Evolutionary conservation across 2,888 invertebrate genomes (phyloP), one percentile per base, ranked within the genome.

Genomic region (Eristalis arbustorum): DNA sequence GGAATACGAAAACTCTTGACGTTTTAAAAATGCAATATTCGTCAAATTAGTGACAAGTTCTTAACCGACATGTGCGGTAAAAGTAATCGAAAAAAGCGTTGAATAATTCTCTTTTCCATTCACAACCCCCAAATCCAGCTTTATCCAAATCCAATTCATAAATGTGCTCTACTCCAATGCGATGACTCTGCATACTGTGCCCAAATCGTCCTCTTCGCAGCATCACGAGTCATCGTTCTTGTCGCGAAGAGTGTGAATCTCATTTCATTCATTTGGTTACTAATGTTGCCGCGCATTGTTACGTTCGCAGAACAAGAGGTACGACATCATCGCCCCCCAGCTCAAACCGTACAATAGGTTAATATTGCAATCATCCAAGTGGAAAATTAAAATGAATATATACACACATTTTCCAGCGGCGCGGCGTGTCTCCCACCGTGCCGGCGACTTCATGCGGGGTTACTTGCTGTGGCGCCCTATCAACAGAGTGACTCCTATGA

Each of bases 361-460:
- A 91, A 92, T 92, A 91, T 90, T 89, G 91, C 90, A 92, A 91
- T 91, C 92, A 91, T 90, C 91, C 92, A 89, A 91, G 91, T 92
- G 92, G 91, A 92, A 92, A 92, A 92, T 92, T 92, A 91, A 91
- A 92, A 91, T 91, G 90, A 88, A 87, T 79, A 79, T 83, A 82
- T 74, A 74, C 82, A 74, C 82, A 74, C 85, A 67, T 89, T 90
- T 85, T 75, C 77, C 63, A 75, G 64, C n/a, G 23, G 49, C 31
- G 71, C 80, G 83, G 88, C 81, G 69, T 88, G 66, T 25, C 40
- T 13, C 18, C 37, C 25, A 25, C 14, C 11, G 25, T 25, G 22
- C 40, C 56, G 68, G 42, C 59, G 75, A 76, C 68, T 72, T 18
- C 1, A 18, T 18, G 49, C 49, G 40, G 23, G 4, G 11, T 2